phyloP scores from a whole-genome alignment of 2,113 vertebrate species.

The Perca fluviatilis region DNA sequence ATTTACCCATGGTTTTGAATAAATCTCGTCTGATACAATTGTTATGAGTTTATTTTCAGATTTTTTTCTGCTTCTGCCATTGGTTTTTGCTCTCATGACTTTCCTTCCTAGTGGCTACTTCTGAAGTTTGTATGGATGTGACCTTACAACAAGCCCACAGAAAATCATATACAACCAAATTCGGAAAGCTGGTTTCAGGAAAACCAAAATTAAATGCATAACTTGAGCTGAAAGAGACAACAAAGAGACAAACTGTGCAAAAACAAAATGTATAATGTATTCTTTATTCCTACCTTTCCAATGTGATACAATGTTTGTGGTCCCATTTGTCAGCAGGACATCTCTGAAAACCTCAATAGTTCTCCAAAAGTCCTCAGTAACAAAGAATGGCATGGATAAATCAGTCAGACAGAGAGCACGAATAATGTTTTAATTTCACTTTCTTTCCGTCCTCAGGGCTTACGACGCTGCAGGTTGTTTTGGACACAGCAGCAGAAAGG shows the following conservation, averaged over 20 bases:
- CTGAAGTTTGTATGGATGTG: neutral
- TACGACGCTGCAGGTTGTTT: conserved; percentile 95
- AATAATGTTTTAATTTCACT: neutral
- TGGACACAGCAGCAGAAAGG: conserved; percentile 97
- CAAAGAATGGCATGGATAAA: neutral
- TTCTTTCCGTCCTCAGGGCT: conserved; percentile 84
- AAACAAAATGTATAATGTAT: neutral
- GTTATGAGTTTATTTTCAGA: conserved; percentile 5
- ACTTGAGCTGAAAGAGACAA: neutral
- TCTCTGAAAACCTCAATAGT: neutral
- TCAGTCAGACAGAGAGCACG: neutral
- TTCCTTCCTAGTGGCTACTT: neutral
- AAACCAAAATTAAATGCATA: neutral
- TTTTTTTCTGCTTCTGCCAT: neutral
- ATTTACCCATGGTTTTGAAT: conserved; percentile 1
- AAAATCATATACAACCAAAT: neutral
- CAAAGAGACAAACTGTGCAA: conserved; percentile 6
- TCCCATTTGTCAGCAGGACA: neutral
- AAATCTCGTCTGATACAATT: conserved; percentile 7
- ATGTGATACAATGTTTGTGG: neutral
- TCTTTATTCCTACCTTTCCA: neutral
- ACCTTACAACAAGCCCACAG: neutral
- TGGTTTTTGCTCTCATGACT: neutral
- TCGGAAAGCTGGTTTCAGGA: neutral
- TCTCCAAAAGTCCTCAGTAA: neutral